Percentiles rank a stretch among this genome's conserved stretches.
Conservation (phyloP, 2,888 invertebrate genomes). For the Leptinotarsa juncta region DNA sequence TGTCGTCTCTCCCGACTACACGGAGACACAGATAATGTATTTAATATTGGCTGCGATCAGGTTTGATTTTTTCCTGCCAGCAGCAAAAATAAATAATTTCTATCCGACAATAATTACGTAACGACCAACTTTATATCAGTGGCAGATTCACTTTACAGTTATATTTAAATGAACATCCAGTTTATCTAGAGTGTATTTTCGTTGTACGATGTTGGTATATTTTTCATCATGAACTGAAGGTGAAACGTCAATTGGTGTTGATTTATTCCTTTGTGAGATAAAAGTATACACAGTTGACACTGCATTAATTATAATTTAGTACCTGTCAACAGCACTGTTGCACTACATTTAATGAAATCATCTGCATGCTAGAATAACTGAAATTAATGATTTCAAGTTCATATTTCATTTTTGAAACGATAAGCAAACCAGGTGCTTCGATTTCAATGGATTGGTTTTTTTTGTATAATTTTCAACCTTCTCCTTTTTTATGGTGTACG, state of each 20-base stretch:
- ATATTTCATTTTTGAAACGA: too few relatives aligned
- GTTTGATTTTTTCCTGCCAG: conserved; percentile 29
- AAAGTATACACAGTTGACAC: not conserved
- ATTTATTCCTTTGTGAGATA: conserved; percentile 21
- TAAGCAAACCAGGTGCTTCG: too few relatives aligned
- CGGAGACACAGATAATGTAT: conserved; percentile 36
- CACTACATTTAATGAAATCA: not conserved
- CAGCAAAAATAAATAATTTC: conserved; percentile 18
- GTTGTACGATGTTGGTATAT: conserved; percentile 7
- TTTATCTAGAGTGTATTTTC: conserved; percentile 20
- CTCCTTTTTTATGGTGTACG: too few relatives aligned
- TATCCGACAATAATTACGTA: conserved; percentile 23
- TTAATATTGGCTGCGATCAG: conserved; percentile 41
- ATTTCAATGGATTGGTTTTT: too few relatives aligned
- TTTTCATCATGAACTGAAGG: conserved; percentile 8
- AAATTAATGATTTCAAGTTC: not conserved
- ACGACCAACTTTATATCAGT: conserved; percentile 15
- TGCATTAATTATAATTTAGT: conserved; percentile 4
- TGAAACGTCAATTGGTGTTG: conserved; percentile 24
- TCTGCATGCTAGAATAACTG: not conserved
- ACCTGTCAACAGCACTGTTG: conserved; percentile 1
- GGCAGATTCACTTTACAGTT: conserved; percentile 24
- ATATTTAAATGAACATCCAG: conserved; percentile 29
- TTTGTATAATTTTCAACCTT: too few relatives aligned
- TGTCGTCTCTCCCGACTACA: conserved; percentile 34